Evolutionary conservation across 2,888 invertebrate genomes (phyloP).

Genomic region (Cheiracanthium punctorium): DNA sequence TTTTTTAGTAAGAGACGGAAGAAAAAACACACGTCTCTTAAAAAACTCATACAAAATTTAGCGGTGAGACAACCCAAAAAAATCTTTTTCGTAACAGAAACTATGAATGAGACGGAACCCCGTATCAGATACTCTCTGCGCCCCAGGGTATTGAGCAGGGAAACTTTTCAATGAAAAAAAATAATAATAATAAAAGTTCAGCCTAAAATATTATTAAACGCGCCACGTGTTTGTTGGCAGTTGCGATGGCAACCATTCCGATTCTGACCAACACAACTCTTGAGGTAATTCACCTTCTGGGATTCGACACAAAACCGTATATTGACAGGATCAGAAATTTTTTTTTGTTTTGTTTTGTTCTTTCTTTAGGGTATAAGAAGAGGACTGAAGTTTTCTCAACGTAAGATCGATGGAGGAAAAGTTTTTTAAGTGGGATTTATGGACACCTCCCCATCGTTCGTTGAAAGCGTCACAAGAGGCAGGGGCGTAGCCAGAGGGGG

Average conservation of each 20-base stretch:
- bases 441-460: too few species aligned
- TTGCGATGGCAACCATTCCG: slow-evolving; percentile 36
- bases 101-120: too few species aligned
- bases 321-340: not conserved
- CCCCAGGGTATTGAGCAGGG: not conserved
- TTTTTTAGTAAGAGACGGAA: too few species aligned
- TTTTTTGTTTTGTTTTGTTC: too few species aligned
- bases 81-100: too few species aligned
- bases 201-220: slow-evolving; percentile 24
- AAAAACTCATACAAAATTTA: too few species aligned
- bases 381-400: not conserved
- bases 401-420: not conserved
- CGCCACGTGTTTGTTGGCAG: slow-evolving; percentile 27
- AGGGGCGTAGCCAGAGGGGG: too few species aligned
- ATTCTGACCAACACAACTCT: not conserved
- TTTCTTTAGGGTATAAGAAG: not conserved
- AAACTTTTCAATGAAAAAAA: not conserved
- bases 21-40: too few species aligned
- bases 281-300: slow-evolving; percentile 37
- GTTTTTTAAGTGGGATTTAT: not conserved
- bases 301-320: not conserved
- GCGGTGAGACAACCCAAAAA: too few species aligned
- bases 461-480: too few species aligned
- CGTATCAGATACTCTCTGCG: too few species aligned
- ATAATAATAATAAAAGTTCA: too few species aligned